These are phyloP conservation scores for Acrocyrtus sp. DNA, from an alignment of 2,888 invertebrate species.

Conservation along the genomic window DNA sequence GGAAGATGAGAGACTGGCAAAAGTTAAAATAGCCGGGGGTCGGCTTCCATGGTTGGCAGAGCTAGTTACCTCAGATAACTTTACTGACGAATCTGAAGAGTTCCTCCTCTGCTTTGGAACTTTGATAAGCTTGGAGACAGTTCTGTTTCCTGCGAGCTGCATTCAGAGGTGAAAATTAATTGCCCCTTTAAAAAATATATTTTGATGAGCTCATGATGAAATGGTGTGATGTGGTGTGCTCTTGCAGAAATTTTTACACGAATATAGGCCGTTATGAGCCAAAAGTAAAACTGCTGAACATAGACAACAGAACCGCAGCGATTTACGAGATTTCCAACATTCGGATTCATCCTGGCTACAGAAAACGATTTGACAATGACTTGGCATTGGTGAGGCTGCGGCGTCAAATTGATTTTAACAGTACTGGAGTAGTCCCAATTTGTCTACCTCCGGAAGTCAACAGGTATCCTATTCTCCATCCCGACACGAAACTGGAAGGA, in stretches of 20 bases:
- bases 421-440: constrained; percentile 21
- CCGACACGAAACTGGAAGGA: not conserved
- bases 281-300: constrained; percentile 15
- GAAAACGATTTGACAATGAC: constrained; percentile 32
- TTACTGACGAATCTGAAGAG: constrained; percentile 1
- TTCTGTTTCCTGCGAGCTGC: constrained; percentile 34
- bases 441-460: constrained; percentile 24
- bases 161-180: constrained; percentile 29
- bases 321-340: constrained; percentile 7
- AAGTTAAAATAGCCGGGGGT: constrained; percentile 20
- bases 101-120: constrained; percentile 28
- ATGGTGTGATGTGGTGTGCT: too few relatives aligned
- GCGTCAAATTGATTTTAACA: constrained; percentile 12
- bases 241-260: too few relatives aligned
- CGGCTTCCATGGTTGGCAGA: constrained; percentile 29
- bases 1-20: constrained; percentile 26
- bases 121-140: constrained; percentile 6
- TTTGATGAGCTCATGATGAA: too few relatives aligned
- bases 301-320: not conserved
- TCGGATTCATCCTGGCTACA: constrained; percentile 25
- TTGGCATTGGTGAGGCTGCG: constrained; percentile 31
- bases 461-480: not conserved
- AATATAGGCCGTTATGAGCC: too few relatives aligned
- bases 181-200: too few relatives aligned
- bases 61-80: constrained; percentile 4